Evolutionary conservation across 2,113 vertebrate species (phyloP), one percentile per base, ranked within the genome.

Genomic region (Brachyhypopomus gauderio): DNA sequence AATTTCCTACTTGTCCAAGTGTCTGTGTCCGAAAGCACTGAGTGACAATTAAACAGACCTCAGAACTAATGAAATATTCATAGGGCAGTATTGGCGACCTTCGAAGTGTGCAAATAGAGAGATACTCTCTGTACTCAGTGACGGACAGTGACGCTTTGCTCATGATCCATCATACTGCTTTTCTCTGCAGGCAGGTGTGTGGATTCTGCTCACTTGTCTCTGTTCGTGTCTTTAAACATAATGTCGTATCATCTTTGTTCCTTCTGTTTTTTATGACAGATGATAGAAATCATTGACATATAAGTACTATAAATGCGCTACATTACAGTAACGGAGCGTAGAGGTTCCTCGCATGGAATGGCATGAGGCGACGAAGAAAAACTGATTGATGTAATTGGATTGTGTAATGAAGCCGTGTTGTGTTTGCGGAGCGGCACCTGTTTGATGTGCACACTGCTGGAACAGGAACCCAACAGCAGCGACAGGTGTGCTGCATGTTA

Each of bases 51-150:
- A 77, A 84, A 84, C 19, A 11, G 41, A 14, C 48, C 72, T 76
- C 73, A 19, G 41, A 80, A 69, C 25, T 63, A 22, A 64, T 80
- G 30, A 41, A 84, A 80, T 84, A 84, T 84, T 80, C 25, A 80
- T 80, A 38, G 34, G 23, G 72, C 59, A 36, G 20, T 41, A 72
- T 41, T 78, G 67, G 69, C 73, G 62, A 69, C 38, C 62, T 52
- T 81, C 27, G 64, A 14, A 19, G 14, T 59, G 48, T 72, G 23
- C 7, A 3, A 79, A 60, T 27, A 34, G 34, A 71, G 45, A 27
- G 30, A 30, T 77, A n/a, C 27, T 55, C 20, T 16, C n/a, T 34
- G 19, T 52, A 38, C 7, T 3, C 76, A 14, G 45, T 52, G 45
- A 3, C 12, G 2, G 12, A 52, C 45, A 52, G 45, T 52, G 45